Evolutionary conservation across 2,113 vertebrate species (phyloP).

Genomic region (Oreotragus oreotragus): DNA sequence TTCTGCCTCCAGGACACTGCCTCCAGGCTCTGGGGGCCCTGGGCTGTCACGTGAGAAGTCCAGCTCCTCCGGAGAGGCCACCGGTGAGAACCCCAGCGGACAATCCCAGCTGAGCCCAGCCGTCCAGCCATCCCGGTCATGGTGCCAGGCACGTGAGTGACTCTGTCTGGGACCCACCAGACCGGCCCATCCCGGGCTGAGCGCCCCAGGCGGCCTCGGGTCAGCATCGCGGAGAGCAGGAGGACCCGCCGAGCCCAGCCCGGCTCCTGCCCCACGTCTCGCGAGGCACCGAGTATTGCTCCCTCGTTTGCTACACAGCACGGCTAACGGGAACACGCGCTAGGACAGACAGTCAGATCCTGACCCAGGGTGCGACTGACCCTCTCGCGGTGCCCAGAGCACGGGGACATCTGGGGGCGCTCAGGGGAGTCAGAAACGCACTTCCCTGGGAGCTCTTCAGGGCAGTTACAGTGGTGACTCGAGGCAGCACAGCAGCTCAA

Average conservation of each 20-base stretch:
- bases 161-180: not conserved
- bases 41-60: not conserved
- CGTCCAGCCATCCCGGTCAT: not conserved
- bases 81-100: no score
- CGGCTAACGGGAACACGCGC: accelerated
- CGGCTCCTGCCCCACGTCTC: accelerated
- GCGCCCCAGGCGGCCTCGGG: not conserved
- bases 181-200: not conserved
- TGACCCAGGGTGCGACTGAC: not conserved
- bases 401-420: no score
- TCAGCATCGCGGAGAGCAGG: not conserved
- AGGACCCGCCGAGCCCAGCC: not conserved
- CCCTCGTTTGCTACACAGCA: accelerated
- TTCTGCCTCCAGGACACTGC: not conserved
- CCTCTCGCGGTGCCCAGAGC: accelerated
- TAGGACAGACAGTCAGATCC: not conserved
- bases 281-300: accelerated
- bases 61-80: not conserved
- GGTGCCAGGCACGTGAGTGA: not conserved
- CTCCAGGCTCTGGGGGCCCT: no score
- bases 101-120: not conserved
- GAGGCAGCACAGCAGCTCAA: no score
- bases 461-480: accelerated
- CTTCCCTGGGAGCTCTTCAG: not conserved
- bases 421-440: no score